Evolutionary conservation across 2,888 invertebrate genomes (phyloP).

Genomic region (Metacarcinus magister): DNA sequence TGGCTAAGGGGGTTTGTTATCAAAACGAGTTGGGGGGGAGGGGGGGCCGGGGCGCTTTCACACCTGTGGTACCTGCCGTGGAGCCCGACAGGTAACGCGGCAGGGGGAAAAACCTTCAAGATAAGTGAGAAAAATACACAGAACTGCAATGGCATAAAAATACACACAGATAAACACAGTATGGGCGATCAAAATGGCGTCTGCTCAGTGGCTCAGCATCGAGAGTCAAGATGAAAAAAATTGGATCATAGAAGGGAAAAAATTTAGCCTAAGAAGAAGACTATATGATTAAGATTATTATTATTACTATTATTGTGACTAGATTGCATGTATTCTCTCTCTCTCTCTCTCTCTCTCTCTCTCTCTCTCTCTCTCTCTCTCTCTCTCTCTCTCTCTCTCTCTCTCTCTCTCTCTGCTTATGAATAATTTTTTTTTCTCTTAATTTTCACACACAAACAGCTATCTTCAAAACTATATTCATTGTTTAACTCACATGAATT

Average conservation of each 20-base stretch:
- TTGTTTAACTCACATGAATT: neutral
- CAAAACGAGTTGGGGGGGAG: too few relatives aligned
- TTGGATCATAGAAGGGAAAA: neutral
- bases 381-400: conserved; percentile 45
- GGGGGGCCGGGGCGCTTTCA: neutral
- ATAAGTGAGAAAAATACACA: conserved; percentile 27
- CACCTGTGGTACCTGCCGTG: neutral
- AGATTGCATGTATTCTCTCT: neutral
- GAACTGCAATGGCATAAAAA: conserved; percentile 39
- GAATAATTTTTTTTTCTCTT: neutral
- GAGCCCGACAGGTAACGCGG: neutral
- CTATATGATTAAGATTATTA: neutral
- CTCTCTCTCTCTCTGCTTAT: conserved; percentile 57
- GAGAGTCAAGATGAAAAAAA: neutral
- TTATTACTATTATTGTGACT: neutral
- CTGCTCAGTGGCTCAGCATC: neutral
- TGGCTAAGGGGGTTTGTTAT: neutral
- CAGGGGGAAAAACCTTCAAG: conserved; percentile 17
- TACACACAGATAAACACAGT: neutral
- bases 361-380: conserved; percentile 63
- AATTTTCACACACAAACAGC: neutral
- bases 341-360: conserved; percentile 54
- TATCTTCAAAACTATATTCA: conserved; percentile 43
- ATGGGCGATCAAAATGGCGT: neutral
- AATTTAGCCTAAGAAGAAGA: neutral